phyloP scores from a whole-genome alignment of 2,797 vertebrate genomes.

The Salmo trutta region DNA sequence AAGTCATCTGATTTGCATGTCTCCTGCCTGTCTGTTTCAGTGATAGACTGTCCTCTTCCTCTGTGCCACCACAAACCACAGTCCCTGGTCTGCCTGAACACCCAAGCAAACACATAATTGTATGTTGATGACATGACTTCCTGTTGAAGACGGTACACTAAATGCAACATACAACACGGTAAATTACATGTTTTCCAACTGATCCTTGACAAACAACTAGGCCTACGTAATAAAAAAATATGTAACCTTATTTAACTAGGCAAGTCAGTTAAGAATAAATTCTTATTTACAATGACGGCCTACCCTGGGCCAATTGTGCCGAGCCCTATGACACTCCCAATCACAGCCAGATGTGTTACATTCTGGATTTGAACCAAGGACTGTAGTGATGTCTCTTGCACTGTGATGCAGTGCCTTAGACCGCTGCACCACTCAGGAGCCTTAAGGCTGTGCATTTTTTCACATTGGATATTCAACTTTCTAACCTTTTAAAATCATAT shows the following conservation, averaged over 20 bases:
- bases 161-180: background rate
- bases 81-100: background rate
- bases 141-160: background rate
- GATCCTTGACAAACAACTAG: background rate
- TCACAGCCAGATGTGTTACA: too few relatives aligned
- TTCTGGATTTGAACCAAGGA: too few relatives aligned
- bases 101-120: conserved; percentile 2
- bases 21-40: background rate
- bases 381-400: too few relatives aligned
- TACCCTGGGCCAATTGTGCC: too few relatives aligned
- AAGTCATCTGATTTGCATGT: conserved; percentile 10
- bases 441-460: background rate
- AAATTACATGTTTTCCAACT: background rate
- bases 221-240: background rate
- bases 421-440: too few relatives aligned
- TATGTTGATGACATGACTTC: background rate
- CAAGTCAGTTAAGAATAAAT: too few relatives aligned
- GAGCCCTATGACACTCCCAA: too few relatives aligned
- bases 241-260: too few relatives aligned
- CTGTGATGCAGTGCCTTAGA: background rate
- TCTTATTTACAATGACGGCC: too few relatives aligned
- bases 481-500: background rate
- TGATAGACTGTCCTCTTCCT: background rate
- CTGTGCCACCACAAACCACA: background rate
- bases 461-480: background rate